Evolutionary conservation across 2,113 vertebrate genomes (phyloP).

Genomic region (Ophiodon elongatus): DNA sequence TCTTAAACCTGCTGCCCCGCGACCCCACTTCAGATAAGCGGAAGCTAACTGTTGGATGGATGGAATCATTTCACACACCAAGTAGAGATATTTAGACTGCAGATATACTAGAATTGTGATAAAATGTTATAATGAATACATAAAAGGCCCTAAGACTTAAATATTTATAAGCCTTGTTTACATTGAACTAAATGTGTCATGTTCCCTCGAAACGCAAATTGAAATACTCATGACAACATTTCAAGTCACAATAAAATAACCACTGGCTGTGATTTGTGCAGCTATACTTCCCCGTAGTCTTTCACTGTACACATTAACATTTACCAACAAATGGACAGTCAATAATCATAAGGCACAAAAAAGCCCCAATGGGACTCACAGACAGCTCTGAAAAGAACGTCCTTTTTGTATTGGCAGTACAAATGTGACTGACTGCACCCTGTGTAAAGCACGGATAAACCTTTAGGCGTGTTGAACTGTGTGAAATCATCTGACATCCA

Average conservation of each 20-base stretch:
- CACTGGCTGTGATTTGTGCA: slow-evolving; percentile 10
- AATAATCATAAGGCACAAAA: slow-evolving; percentile 28
- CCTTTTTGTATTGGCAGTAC: slow-evolving; percentile 4
- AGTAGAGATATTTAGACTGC: neutral
- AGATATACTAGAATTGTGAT: neutral
- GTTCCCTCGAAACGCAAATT: neutral
- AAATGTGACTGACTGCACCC: neutral
- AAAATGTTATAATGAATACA: neutral
- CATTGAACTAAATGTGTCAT: neutral
- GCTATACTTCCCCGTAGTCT: slow-evolving; percentile 1
- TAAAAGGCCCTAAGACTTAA: neutral
- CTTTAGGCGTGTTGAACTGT: neutral
- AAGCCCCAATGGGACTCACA: neutral
- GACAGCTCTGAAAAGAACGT: neutral
- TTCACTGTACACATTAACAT: slow-evolving; percentile 25
- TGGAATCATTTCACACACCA: slow-evolving; percentile 2
- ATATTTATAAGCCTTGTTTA: slow-evolving; percentile 1
- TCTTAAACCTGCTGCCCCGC: neutral
- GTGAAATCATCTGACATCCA: slow-evolving; percentile 13
- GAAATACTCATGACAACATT: slow-evolving; percentile 13
- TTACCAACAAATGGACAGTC: slow-evolving; percentile 38
- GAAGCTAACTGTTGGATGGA: neutral
- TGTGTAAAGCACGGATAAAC: slow-evolving; percentile 1
- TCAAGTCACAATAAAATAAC: slow-evolving; percentile 32
- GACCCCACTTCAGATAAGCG: neutral